These are phyloP conservation scores for Rhinella marina DNA, from an alignment of 2,797 vertebrate genomes.

Conservation along the genomic window DNA sequence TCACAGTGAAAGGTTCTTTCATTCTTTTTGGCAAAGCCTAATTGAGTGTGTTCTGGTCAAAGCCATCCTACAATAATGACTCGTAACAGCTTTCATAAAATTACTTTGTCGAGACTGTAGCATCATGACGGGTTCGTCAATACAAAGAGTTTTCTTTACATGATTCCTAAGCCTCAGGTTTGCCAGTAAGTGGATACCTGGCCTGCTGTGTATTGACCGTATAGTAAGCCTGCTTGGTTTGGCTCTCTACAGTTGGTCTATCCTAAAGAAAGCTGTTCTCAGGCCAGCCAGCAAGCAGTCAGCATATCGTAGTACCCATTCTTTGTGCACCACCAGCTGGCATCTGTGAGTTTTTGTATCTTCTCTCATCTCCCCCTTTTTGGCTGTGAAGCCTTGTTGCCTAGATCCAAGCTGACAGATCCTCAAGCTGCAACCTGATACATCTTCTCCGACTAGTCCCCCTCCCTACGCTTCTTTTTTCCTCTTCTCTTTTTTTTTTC, in stretches of 20 bases:
- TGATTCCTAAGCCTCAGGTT: background rate
- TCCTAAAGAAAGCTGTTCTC: background rate
- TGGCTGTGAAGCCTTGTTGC: slow-evolving; percentile 70
- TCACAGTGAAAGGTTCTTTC: background rate
- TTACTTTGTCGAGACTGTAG: no score
- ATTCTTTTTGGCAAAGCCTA: background rate
- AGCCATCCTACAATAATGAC: background rate
- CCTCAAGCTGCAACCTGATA: slow-evolving; percentile 71
- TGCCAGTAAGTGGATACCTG: background rate
- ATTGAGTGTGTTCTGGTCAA: background rate
- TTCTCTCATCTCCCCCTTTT: slow-evolving; percentile 45
- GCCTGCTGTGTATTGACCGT: background rate
- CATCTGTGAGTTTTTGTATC: slow-evolving; percentile 38
- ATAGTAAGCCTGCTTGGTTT: background rate
- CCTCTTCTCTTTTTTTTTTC: slow-evolving; percentile 22
- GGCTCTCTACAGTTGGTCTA: background rate
- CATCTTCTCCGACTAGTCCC: slow-evolving; percentile 55
- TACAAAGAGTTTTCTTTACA: background rate
- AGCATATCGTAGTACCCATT: background rate
- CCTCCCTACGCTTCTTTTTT: slow-evolving; percentile 31
- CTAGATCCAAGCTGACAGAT: slow-evolving; percentile 70
- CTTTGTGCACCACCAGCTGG: slow-evolving; percentile 66
- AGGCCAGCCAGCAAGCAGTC: background rate
- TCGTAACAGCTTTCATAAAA: no score
- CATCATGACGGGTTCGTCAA: background rate